These are phyloP conservation scores for Eriocheir sinensis DNA, from an alignment of 1,140 invertebrate genomes.

Conservation along the genomic window DNA sequence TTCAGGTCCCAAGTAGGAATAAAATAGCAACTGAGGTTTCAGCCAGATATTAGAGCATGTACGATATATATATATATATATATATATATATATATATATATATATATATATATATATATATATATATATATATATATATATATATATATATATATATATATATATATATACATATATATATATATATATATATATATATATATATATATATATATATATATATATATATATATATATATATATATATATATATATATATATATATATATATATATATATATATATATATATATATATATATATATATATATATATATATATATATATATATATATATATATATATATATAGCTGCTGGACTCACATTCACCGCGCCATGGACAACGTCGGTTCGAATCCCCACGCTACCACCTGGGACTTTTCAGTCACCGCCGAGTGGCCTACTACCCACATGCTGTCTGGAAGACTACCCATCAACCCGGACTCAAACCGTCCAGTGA, in stretches of 20 bases:
- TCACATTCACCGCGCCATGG: no score
- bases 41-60: neutral
- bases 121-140: slow-evolving; percentile 8
- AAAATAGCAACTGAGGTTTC: neutral
- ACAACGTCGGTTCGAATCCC: no score
- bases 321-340: slow-evolving; percentile 50
- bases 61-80: slow-evolving; percentile 44
- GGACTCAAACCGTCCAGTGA: no score
- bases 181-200: neutral
- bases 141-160: slow-evolving; percentile 61
- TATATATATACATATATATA: slow-evolving; percentile 56
- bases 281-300: slow-evolving; percentile 47
- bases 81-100: slow-evolving; percentile 49
- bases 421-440: no score
- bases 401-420: no score
- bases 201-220: slow-evolving; percentile 38
- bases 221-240: slow-evolving; percentile 54
- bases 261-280: slow-evolving; percentile 26
- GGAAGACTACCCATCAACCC: no score
- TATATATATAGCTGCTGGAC: no score
- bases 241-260: slow-evolving; percentile 46
- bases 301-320: slow-evolving; percentile 57
- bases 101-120: slow-evolving; percentile 33
- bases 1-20: no score
- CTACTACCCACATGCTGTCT: no score